phyloP scores from a whole-genome alignment of 2,888 invertebrate genomes.

The Sarcophaga subvicina region DNA sequence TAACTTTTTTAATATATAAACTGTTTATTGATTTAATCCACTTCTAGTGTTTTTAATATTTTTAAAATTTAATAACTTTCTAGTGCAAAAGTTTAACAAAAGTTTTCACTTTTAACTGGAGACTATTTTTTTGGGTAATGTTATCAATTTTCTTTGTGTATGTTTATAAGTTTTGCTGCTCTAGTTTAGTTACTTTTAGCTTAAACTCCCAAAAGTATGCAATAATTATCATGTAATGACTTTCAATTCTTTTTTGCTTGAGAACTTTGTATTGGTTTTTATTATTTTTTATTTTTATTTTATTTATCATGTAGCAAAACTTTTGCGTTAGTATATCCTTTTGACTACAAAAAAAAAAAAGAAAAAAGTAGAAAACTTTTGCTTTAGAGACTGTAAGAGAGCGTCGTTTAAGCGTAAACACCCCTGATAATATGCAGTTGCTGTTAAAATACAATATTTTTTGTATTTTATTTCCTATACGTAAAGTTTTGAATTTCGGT shows the following conservation, averaged over 20 bases:
- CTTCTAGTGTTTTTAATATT: too few species aligned
- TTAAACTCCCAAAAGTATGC: constrained; percentile 59
- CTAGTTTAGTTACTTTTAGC: not conserved
- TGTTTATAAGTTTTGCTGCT: too few species aligned
- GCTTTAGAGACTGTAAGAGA: not conserved
- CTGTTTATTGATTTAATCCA: too few species aligned
- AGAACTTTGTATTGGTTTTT: not conserved
- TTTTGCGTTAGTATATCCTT: constrained; percentile 19
- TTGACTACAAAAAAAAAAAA: not conserved
- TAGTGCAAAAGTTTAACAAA: too few species aligned
- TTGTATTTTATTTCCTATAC: constrained; percentile 27
- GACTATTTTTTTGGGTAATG: too few species aligned
- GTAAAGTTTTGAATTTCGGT: constrained; percentile 26
- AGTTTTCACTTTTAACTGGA: too few species aligned
- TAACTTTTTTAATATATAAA: too few species aligned
- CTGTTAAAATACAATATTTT: constrained; percentile 12
- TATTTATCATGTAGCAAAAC: constrained; percentile 12
- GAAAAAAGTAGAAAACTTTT: constrained; percentile 1
- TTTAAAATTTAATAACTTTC: too few species aligned
- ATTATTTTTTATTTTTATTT: not conserved
- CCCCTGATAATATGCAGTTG: constrained; percentile 60
- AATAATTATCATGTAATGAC: constrained; percentile 69
- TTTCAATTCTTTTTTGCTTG: constrained; percentile 54
- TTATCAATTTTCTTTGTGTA: too few species aligned
- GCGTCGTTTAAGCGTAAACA: constrained; percentile 61